Evolutionary conservation across 1,140 invertebrate species (phyloP).

Genomic region (Zaprionus taronus): DNA sequence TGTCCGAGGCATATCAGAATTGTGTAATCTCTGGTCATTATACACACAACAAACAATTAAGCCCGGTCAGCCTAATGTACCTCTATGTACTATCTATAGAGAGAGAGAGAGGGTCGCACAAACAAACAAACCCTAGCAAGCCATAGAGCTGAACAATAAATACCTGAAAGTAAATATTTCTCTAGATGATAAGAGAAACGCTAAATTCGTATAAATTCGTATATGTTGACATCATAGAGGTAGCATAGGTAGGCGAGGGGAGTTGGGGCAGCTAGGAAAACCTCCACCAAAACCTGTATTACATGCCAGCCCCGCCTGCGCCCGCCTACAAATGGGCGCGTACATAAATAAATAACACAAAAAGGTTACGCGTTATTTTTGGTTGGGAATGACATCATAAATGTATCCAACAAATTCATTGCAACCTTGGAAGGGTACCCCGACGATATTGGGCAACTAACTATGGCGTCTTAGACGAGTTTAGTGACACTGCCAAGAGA

Average conservation of each 20-base stretch:
- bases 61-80: neutral
- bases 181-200: constrained; percentile 53
- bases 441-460: neutral
- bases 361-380: constrained; percentile 32
- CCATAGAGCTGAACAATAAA: constrained; percentile 39
- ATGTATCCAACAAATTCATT: neutral
- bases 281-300: constrained; percentile 56
- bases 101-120: neutral
- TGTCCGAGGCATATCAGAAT: constrained; percentile 5
- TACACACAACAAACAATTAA: constrained; percentile 10
- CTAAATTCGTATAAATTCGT: constrained; percentile 37
- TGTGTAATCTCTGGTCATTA: constrained; percentile 18
- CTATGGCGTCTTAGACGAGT: constrained; percentile 19
- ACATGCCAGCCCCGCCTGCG: constrained; percentile 23
- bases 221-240: constrained; percentile 65
- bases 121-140: constrained; percentile 17
- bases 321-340: neutral
- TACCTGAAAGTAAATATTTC: constrained; percentile 59
- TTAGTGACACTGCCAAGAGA: constrained; percentile 13
- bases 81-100: neutral
- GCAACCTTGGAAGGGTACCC: constrained; percentile 42
- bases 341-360: constrained; percentile 2
- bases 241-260: neutral
- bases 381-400: constrained; percentile 62
- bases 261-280: neutral